Base-by-base conservation (phyloP, 2,797 vertebrate genomes). In the Gobionotothen gibberifrons region DNA sequence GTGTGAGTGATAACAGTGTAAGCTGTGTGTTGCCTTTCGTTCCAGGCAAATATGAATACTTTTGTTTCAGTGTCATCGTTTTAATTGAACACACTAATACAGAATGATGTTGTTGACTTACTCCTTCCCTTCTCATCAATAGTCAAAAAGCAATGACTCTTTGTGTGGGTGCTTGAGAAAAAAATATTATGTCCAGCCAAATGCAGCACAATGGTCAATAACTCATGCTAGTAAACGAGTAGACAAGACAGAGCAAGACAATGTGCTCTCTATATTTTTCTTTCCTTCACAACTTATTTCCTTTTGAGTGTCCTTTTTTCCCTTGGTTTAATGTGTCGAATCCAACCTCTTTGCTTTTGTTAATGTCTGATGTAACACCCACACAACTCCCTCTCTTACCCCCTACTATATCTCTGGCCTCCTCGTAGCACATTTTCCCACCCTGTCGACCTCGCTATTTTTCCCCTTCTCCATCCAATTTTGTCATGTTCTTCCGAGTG, bases 401-500 rank as follows among this genome's bases (percentile, higher is more conserved):
- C 44, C n/a, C 3, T 22, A 5, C 56, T 22, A 13, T 68, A 72
- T 73, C 70, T 61, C 47, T 63, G 68, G 46, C 74, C 55, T 71
- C 3, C 48, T 69, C 16, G 17, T 9, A 48, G 15, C 72, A 78
- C 60, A 49, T 74, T 54, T 74, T 69, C 44, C 69, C 72, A 53
- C 69, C 47, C 61, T 42, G 17, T 40, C 51, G 1, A 61, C 63
- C 71, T 73, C 17, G 5, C 82, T 55, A 39, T 83, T 73, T 57
- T 77, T 60, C 21, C 57, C 46, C 36, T 51, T 63, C 67, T 67
- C 52, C 40, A 47, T 76, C 74, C 53, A 42, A 39, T 81, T 78
- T 75, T 78, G 73, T 72, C 72, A 16, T 58, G 10, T 85, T 91
- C 79, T 65, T 73, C 79, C 36, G 67, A 7, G 72, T 58, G 53